Conservation (phyloP, 2,113 vertebrate genomes). For the Thermophis baileyi region DNA sequence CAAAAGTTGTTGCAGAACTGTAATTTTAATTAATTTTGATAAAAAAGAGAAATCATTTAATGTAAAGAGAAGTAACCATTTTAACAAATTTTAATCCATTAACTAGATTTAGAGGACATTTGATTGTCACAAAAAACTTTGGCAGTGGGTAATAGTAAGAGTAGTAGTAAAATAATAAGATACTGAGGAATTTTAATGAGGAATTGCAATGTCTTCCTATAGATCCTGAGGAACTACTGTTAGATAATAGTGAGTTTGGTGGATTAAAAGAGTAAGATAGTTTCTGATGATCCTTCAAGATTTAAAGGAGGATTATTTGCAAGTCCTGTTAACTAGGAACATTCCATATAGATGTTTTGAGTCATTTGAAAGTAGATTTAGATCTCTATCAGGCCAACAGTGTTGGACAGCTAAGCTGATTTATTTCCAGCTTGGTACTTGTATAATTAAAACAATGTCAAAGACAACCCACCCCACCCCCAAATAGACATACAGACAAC, state of each 20-base stretch:
- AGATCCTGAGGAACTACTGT: neutral
- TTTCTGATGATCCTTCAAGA: neutral
- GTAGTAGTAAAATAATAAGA: neutral
- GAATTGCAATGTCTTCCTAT: neutral
- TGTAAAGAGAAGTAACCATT: neutral
- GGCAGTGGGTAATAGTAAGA: neutral
- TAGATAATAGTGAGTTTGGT: neutral
- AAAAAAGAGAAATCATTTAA: neutral
- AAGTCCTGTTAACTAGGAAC: neutral
- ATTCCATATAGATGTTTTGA: neutral
- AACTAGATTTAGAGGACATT: neutral
- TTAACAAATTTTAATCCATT: neutral
- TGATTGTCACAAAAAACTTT: neutral
- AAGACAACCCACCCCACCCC: neutral
- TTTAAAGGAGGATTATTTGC: neutral
- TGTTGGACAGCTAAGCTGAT: neutral
- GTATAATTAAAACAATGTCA: neutral
- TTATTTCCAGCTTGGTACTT: neutral
- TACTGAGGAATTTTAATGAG: neutral
- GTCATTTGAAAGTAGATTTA: neutral
- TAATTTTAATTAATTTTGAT: neutral
- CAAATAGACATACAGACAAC: neutral
- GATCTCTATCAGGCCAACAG: neutral
- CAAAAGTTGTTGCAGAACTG: neutral
- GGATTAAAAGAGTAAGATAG: neutral